These are phyloP conservation scores for Cariama cristata DNA, from an alignment of 2,113 vertebrate genomes.

Conservation along the genomic window DNA sequence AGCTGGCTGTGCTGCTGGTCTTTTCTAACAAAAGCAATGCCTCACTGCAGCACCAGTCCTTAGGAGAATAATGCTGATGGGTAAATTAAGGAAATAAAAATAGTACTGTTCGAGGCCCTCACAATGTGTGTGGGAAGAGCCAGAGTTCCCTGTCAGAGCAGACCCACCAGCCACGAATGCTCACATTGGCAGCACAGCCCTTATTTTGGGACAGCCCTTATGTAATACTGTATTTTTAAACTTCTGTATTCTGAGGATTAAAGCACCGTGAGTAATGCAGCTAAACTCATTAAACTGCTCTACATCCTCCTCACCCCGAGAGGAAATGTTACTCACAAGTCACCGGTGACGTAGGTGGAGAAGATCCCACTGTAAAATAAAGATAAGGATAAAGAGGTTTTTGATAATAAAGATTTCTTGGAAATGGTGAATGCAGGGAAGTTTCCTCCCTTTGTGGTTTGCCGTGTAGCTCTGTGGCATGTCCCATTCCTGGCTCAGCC, in stretches of 20 bases:
- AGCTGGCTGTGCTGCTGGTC: background rate
- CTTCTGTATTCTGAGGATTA: conserved; percentile 10
- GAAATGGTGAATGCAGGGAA: background rate
- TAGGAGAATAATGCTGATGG: background rate
- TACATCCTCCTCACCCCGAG: background rate
- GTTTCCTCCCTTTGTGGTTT: background rate
- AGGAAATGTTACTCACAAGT: background rate
- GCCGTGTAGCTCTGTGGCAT: background rate
- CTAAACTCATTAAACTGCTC: conserved; percentile 41
- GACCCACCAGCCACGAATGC: background rate
- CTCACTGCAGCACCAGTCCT: background rate
- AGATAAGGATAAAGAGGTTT: background rate
- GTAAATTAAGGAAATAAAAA: conserved; percentile 15
- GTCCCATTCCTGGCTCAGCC: background rate
- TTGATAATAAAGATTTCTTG: background rate
- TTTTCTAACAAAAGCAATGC: background rate
- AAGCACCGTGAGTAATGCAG: conserved; percentile 20
- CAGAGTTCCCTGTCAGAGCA: conserved; percentile 12
- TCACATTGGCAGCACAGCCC: background rate
- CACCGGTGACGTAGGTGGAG: background rate
- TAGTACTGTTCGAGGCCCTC: background rate
- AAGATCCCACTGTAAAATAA: background rate
- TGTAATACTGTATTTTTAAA: conserved; percentile 13
- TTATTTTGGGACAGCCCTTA: conserved; percentile 43
- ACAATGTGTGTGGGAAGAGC: background rate